Evolutionary conservation across 2,113 vertebrate species (phyloP).

Genomic region (Tetrax tetrax): DNA sequence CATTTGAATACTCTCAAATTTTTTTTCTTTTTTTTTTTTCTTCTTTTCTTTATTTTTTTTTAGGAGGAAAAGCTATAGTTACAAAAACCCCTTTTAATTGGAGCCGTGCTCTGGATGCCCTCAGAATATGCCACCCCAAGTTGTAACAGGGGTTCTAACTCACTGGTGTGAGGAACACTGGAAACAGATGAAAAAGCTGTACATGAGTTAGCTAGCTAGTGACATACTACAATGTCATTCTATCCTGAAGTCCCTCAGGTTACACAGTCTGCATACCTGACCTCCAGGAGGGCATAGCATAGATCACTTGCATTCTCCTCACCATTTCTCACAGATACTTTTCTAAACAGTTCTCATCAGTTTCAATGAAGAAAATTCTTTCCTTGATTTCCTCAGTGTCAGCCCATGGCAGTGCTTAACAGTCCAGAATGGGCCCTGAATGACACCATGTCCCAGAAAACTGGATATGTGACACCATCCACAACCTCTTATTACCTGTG

Average conservation of each 20-base stretch:
- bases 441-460: background rate
- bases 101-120: background rate
- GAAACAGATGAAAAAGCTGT: background rate
- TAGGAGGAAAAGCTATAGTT: background rate
- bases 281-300: background rate
- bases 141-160: background rate
- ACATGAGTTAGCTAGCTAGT: background rate
- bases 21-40: too few species aligned
- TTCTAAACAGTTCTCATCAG: background rate
- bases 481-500: background rate
- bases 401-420: background rate
- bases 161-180: background rate
- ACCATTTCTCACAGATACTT: background rate
- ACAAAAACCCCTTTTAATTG: background rate
- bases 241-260: background rate
- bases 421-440: background rate
- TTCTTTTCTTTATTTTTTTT: background rate
- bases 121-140: background rate
- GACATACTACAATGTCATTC: background rate
- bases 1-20: background rate
- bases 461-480: background rate
- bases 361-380: background rate
- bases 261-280: background rate
- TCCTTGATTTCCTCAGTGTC: background rate
- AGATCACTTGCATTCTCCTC: background rate